Evolutionary conservation across 1,140 invertebrate genomes (phyloP).

Genomic region (Samia ricini): DNA sequence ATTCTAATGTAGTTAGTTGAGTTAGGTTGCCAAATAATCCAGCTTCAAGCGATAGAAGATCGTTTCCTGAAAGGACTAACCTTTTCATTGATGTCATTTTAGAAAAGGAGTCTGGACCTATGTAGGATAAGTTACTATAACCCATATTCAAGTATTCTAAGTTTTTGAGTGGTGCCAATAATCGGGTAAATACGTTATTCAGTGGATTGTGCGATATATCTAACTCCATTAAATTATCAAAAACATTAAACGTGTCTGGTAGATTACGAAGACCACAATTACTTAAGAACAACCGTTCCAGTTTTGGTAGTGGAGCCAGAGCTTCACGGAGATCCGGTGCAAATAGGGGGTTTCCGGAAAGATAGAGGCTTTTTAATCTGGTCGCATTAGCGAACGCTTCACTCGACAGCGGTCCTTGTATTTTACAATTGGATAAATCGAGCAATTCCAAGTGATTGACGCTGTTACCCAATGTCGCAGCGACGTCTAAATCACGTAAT

Average conservation of each 20-base stretch:
- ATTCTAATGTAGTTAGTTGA: slow-evolving; percentile 81
- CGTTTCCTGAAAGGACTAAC: slow-evolving; percentile 83
- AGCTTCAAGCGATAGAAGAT: slow-evolving; percentile 81
- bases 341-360: slow-evolving; percentile 84
- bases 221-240: slow-evolving; percentile 82
- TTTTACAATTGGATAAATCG: slow-evolving; percentile 84
- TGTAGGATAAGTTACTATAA: slow-evolving; percentile 83
- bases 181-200: slow-evolving; percentile 82
- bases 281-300: slow-evolving; percentile 82
- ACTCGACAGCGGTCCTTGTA: slow-evolving; percentile 82
- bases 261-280: slow-evolving; percentile 82
- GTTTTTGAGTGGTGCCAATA: slow-evolving; percentile 82
- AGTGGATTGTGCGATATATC: slow-evolving; percentile 85
- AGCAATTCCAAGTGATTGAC: slow-evolving; percentile 82
- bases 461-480: slow-evolving; percentile 81
- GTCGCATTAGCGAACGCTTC: slow-evolving; percentile 84
- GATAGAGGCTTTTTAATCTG: slow-evolving; percentile 81
- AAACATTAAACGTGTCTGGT: slow-evolving; percentile 82
- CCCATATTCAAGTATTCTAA: slow-evolving; percentile 86
- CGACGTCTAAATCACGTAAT: slow-evolving; percentile 81
- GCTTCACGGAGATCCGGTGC: slow-evolving; percentile 82
- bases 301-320: slow-evolving; percentile 81
- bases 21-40: slow-evolving; percentile 84
- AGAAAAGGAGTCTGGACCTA: slow-evolving; percentile 82
- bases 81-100: slow-evolving; percentile 84